These are phyloP conservation scores for Zoanthus gigantus DNA, from an alignment of 92 coral and sea anemone genomes.

Conservation along the genomic window DNA sequence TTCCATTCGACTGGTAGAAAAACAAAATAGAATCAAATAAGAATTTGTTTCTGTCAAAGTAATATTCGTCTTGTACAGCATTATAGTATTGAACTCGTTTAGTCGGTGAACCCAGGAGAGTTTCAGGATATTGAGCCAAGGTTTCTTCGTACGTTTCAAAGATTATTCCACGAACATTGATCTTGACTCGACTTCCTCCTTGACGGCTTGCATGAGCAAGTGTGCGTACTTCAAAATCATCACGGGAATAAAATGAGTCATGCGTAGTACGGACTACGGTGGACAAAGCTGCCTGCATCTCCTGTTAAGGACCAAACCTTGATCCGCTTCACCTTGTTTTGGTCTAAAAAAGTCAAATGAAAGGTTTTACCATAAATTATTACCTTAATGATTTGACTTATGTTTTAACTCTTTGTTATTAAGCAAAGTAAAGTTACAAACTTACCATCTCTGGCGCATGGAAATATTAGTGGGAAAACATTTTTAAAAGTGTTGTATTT, in stretches of 20 bases:
- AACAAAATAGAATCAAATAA: constrained; percentile 89
- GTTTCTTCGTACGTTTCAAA: constrained; percentile 95
- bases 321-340: background rate
- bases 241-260: constrained; percentile 25
- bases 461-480: too few relatives aligned
- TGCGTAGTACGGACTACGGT: constrained; percentile 21
- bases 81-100: constrained; percentile 80
- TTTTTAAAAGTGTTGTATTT: too few relatives aligned
- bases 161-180: constrained; percentile 89
- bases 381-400: too few relatives aligned
- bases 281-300: constrained; percentile 38
- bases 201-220: constrained; percentile 11
- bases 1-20: constrained; percentile 95
- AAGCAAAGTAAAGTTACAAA: too few relatives aligned
- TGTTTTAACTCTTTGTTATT: too few relatives aligned
- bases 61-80: constrained; percentile 80
- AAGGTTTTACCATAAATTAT: too few relatives aligned
- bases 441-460: too few relatives aligned
- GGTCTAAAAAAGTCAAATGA: too few relatives aligned
- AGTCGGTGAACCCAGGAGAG: constrained; percentile 80
- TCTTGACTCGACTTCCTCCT: constrained; percentile 69
- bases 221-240: constrained; percentile 32
- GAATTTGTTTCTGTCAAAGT: constrained; percentile 89
- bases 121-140: constrained; percentile 91
- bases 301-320: background rate